Conservation (phyloP, 2,113 vertebrate species). For the Vidua chalybeata region DNA sequence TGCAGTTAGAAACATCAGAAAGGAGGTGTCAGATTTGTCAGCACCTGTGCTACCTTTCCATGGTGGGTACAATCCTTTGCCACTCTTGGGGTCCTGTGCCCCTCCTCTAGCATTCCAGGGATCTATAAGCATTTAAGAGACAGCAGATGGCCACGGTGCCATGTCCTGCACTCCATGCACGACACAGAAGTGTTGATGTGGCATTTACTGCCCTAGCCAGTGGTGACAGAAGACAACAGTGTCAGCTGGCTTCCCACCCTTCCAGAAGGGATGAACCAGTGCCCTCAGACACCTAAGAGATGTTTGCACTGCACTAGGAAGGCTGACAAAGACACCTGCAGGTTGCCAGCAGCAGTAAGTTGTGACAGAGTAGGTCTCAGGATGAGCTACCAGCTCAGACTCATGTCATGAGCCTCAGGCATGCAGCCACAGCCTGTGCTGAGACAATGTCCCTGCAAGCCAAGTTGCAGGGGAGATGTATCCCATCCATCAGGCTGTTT, state of each 20-base stretch:
- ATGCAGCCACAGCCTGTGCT: rapidly evolving
- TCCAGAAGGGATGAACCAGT: background rate
- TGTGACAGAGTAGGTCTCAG: background rate
- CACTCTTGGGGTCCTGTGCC: rapidly evolving
- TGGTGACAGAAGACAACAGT: background rate
- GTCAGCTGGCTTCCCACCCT: background rate
- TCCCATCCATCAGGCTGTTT: background rate
- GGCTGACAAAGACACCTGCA: background rate
- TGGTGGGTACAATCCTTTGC: conserved; percentile 78
- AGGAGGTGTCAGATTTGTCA: conserved; percentile 96
- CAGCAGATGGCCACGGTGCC: rapidly evolving
- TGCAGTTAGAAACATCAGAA: conserved; percentile 93
- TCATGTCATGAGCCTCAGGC: rapidly evolving
- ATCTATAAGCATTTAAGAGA: rapidly evolving
- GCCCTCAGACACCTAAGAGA: rapidly evolving
- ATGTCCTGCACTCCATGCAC: rapidly evolving
- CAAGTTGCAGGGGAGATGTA: background rate
- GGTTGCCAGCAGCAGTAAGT: background rate
- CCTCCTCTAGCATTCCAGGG: rapidly evolving
- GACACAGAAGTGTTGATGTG: background rate
- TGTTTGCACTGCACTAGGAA: background rate
- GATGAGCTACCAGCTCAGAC: background rate
- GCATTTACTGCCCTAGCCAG: background rate
- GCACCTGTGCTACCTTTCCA: conserved; percentile 97
- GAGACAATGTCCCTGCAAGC: background rate